A percentile compares a stretch with the other conserved stretches of the same genome.
Conservation (phyloP, 2,797 vertebrate species). For the Scolopax bukidnonensis region DNA sequence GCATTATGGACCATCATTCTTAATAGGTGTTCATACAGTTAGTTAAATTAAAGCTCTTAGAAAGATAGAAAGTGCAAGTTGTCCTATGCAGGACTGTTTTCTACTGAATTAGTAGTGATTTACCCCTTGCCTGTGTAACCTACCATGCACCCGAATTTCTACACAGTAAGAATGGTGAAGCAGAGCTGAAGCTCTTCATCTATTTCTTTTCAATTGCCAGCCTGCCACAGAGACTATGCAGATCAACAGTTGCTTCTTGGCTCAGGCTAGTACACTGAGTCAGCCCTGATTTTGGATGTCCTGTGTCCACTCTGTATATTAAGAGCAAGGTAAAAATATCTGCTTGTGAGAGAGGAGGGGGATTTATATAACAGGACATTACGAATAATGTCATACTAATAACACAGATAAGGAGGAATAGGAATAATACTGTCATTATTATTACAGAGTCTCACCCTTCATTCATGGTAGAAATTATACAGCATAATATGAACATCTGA, state of each 20-base stretch:
- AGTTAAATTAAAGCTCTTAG: background rate
- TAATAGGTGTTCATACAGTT: background rate
- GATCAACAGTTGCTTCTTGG: background rate
- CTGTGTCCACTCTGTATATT: background rate
- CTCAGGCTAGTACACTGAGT: background rate
- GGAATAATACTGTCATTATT: background rate
- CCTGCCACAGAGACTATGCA: background rate
- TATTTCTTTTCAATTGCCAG: background rate
- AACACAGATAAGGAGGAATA: background rate
- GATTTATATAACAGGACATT: background rate
- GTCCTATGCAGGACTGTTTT: background rate
- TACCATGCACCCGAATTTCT: rapidly evolving
- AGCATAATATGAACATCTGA: background rate
- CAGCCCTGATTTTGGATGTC: background rate
- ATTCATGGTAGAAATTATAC: background rate
- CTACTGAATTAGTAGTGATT: background rate
- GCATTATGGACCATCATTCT: background rate
- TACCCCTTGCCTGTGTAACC: background rate
- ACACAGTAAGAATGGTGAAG: background rate
- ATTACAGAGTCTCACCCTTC: background rate
- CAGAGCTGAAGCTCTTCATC: background rate
- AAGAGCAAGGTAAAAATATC: background rate
- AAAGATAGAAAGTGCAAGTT: background rate
- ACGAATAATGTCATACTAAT: background rate
- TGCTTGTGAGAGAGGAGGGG: background rate